Evolutionary conservation across 1,140 invertebrate species (phyloP).

Genomic region (Epicauta chinensis): DNA sequence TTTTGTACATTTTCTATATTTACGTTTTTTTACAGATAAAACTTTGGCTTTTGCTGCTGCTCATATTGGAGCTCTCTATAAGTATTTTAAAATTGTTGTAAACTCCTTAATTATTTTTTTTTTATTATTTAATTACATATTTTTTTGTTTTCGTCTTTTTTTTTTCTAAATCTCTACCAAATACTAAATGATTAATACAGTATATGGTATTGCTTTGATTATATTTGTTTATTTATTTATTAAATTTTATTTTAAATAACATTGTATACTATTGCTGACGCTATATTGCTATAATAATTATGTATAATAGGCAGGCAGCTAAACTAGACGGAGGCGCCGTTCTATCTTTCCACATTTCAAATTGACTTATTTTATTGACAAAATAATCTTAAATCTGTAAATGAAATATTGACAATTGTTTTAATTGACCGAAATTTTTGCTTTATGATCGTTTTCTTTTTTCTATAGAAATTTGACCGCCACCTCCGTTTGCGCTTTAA

Average conservation of each 20-base stretch:
- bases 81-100: neutral
- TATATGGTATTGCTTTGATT: slow-evolving; percentile 41
- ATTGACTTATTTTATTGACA: neutral
- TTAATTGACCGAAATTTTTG: too few relatives aligned
- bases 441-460: too few relatives aligned
- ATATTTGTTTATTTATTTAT: slow-evolving; percentile 26
- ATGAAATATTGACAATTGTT: neutral
- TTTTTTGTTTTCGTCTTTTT: too few relatives aligned
- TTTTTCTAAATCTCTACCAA: slow-evolving; percentile 13
- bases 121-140: too few relatives aligned
- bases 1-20: too few relatives aligned
- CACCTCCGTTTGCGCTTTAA: slow-evolving; percentile 6
- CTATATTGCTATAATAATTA: slow-evolving; percentile 43
- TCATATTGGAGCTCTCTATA: too few relatives aligned
- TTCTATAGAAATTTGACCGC: too few relatives aligned
- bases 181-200: slow-evolving; percentile 35
- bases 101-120: neutral
- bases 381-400: neutral
- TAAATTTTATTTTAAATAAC: slow-evolving; percentile 31
- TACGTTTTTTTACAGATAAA: too few relatives aligned
- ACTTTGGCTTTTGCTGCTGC: slow-evolving; percentile 3
- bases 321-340: slow-evolving; percentile 2
- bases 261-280: slow-evolving; percentile 39
- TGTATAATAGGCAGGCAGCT: slow-evolving; percentile 30
- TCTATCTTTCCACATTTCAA: neutral